Evolutionary conservation across 2,113 vertebrate species (phyloP), one percentile per base, ranked within the genome.

Genomic region (Pimephales promelas): DNA sequence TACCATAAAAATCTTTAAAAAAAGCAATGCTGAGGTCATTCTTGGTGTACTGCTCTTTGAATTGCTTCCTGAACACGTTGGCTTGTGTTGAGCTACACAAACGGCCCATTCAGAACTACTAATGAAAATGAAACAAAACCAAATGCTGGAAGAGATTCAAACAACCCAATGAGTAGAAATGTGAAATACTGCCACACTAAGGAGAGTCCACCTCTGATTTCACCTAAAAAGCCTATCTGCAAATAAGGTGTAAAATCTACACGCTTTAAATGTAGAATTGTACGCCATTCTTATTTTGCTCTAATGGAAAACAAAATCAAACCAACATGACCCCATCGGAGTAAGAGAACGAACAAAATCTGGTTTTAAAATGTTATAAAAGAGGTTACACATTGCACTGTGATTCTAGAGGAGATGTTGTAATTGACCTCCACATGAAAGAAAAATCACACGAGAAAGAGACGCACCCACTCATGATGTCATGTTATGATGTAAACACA

Each of bases 401-500:
- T 52, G 76, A 78, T 40, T 59, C 28, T 43, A 61, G 34, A 40
- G 36, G 54, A 16, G 10, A 45, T 22, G 18, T 16, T 49, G 40
- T 66, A 79, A 66, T 79, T 66, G 16, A 34, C 43, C 10, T 64
- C 43, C 59, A 79, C 77, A 64, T 47, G 59, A 79, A 79, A 49
- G 40, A 28, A 43, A 43, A 64, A 64, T 79, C 40, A 79, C 26
- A 20, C 52, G 78, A 66, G 24, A 31, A 59, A 79, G 54, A 34
- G 10, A 49, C 76, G 47, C 57, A 18, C 76, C 59, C 24, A 49
- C 24, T 62, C 1, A 79, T 31, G 77, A 79, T 79, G 77, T 79
- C 43, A 79, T 49, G 59, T 64, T 49, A 52, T 52, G 52, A 74
- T 52, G 47, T 79, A 49, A 61, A 79, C 77, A 79, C 16, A 64